These are phyloP conservation scores for Stramonita haemastoma DNA, from an alignment of 2,888 invertebrate genomes.

Conservation along the genomic window DNA sequence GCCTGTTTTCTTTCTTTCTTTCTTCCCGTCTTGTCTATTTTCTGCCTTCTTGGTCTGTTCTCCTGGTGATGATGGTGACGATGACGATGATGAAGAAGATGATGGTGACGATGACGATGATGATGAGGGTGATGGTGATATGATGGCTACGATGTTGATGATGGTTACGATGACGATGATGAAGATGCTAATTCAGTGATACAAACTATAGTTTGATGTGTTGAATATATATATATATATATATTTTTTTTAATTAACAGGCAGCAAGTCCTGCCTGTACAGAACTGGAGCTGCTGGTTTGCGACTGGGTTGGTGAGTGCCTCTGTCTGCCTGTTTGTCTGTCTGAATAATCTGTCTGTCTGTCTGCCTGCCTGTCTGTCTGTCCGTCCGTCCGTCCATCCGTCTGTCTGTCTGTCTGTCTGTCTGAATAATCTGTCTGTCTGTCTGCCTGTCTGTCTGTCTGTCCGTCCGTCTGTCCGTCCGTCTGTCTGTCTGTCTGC, in stretches of 20 bases:
- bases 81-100: no score
- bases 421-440: slow-evolving; percentile 6
- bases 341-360: background rate
- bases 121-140: no score
- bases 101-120: no score
- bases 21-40: no score
- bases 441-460: background rate
- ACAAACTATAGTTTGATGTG: no score
- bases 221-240: no score
- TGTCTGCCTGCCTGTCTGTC: background rate
- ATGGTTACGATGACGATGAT: no score
- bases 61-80: no score
- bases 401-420: background rate
- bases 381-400: background rate
- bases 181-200: no score
- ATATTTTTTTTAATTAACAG: slow-evolving; percentile 80
- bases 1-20: no score
- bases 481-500: background rate
- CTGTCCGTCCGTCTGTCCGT: background rate
- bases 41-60: no score
- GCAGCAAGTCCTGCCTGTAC: slow-evolving; percentile 98
- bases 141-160: no score
- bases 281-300: slow-evolving; percentile 94
- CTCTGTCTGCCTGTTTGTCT: background rate
- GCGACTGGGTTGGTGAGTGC: slow-evolving; percentile 91